Base-by-base conservation (phyloP, 2,113 vertebrate species). In the Hipposideros armiger region DNA sequence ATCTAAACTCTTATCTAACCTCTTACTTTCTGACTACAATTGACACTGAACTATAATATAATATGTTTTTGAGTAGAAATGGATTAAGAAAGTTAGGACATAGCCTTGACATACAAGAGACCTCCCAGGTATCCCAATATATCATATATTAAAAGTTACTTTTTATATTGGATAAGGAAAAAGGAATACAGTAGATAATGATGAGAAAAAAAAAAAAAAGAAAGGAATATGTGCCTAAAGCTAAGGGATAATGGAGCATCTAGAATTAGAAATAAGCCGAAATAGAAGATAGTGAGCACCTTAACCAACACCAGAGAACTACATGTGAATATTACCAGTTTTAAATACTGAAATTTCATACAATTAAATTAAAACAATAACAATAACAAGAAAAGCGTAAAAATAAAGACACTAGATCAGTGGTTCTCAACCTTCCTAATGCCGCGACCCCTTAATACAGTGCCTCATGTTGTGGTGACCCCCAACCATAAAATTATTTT, bases 11-110 rank as follows among this genome's bases (percentile, higher is more conserved):
- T 54, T 32, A 58, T 1, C 70, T 72, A 32, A 19, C 45, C 36
- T 50, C 52, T 67, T 82, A 62, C 69, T 94, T 52, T 86, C 22
- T 36, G 36, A 80, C 32, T 76, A 28, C 4, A 78, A 45, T 0
- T 50, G 47, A 76, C 26, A 81, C 2, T 36, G 36, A 85, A 90
- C 36, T 36, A 36, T 36, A 36, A 36, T 36, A 36, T 36, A 36
- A 62, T 52, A n/a, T 60, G 15, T 47, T 90, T 73, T 78, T 69
- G 36, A 94, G 45, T 72, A 84, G 85, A 96, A 94, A 95, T n/a
- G 10, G 40, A 82, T 91, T 77, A 82, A 85, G 50, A 36, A 86
- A 88, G 20, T 90, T 24, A 84, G 56, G 62, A 62, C 13, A 66
- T 4, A 70, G 47, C 32, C 3, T 85, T 91, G 70, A 94, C 26